Base-by-base conservation (phyloP, 1,140 invertebrate species). In the Nephila pilipes region DNA sequence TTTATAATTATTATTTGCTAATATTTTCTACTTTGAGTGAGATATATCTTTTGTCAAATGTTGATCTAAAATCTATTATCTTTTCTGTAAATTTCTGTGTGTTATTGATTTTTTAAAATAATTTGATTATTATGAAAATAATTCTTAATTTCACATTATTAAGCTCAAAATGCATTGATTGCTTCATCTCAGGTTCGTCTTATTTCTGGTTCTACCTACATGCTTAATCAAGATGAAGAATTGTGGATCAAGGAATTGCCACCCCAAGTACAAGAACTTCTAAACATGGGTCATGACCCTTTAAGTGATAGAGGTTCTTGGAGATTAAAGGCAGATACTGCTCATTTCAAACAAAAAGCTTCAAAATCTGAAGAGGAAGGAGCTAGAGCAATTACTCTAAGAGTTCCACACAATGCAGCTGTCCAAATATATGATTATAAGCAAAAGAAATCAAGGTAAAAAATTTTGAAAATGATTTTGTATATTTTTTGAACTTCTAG, bases 401-500 rank as follows among this genome's bases (percentile, higher is more conserved):
- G 96, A 93, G 96, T 96, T 18, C 96, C 96, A 18, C 96, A 96
- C 94, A 96, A 96, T 95, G 96, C 96, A 10, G 96, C 96, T 85
- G 96, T 96, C 29, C 96, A 96, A 94, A 96, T 96, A 60, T 96
- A 96, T 95, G 96, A 96, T 94, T 96, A 96, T 94, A 96, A 96
- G 93, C 95, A 95, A 83, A 96, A 96, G 94, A 96, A 95, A 94
- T 96, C 96, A 12, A 95, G 96, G 96, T 96, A 94, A 93, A 18
- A 2, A 54, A 20, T 32, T 46, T 46, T 46, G 12, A 10, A 46
- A 46, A 46, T 4, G 46, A 46, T 46, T 46, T 46, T 6, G 46
- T 10, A 46, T 46, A 4, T 46, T 10, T 46, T 46, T 46, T 46
- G 6, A 46, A 46, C 12, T 46, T 10, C 1, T 46, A 10, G 46